phyloP scores from a whole-genome alignment of 2,113 vertebrate species.

The Pedionomus torquatus region DNA sequence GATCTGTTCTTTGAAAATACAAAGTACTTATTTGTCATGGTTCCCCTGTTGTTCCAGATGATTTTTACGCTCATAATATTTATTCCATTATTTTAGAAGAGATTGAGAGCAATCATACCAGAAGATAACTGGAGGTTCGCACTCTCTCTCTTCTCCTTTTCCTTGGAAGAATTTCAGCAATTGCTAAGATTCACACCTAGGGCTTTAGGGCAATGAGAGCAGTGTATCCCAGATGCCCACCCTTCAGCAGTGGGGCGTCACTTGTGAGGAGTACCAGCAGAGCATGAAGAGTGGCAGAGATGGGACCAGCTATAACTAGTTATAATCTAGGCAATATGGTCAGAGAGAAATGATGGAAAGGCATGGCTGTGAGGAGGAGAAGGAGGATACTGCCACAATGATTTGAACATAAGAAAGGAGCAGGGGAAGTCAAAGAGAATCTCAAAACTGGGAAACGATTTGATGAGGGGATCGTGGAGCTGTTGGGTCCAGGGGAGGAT shows the following conservation, averaged over 20 bases:
- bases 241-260: background rate
- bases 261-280: background rate
- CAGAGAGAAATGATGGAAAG: background rate
- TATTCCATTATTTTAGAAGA: conserved; percentile 1
- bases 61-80: background rate
- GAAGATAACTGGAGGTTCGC: background rate
- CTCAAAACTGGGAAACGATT: background rate
- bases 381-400: background rate
- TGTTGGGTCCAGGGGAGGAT: background rate
- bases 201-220: background rate
- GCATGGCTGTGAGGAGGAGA: background rate
- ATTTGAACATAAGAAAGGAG: background rate
- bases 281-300: fast-evolving
- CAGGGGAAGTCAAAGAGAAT: background rate
- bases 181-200: background rate
- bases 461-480: background rate
- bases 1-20: conserved; percentile 14
- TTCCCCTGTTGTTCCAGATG: background rate
- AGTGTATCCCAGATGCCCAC: background rate
- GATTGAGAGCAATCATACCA: background rate
- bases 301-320: background rate
- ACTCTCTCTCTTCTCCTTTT: background rate
- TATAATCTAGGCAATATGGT: background rate
- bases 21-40: background rate
- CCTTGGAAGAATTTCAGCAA: background rate